phyloP scores from a whole-genome alignment of 2,113 vertebrate species.

The Phoenicopterus ruber region DNA sequence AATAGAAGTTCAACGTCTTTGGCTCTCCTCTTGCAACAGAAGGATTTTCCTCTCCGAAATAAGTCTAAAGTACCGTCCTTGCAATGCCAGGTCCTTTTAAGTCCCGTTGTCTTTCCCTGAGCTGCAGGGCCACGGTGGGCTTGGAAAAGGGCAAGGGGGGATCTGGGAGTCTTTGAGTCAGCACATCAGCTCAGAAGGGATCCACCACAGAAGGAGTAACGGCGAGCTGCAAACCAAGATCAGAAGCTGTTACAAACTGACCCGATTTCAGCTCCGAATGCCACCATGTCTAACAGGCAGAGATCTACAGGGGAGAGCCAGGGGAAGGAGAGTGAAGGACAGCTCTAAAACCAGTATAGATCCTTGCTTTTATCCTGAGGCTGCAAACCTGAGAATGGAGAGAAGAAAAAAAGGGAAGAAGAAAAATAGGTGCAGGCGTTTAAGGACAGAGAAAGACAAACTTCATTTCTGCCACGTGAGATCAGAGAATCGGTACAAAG shows the following conservation, averaged over 20 bases:
- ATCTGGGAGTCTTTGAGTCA: slow-evolving; percentile 60
- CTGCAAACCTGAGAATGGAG: slow-evolving; percentile 90
- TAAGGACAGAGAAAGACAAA: slow-evolving; percentile 66
- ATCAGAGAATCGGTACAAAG: background rate
- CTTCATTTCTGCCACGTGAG: slow-evolving; percentile 3
- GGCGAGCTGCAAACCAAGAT: slow-evolving; percentile 95
- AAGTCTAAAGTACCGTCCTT: slow-evolving; percentile 8
- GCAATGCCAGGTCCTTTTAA: slow-evolving; percentile 52
- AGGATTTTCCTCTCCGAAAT: background rate
- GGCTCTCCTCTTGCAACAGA: slow-evolving; percentile 30
- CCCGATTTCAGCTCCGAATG: slow-evolving; percentile 71
- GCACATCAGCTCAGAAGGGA: slow-evolving; percentile 88
- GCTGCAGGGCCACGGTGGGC: slow-evolving; percentile 33
- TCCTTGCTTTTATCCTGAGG: slow-evolving; percentile 97
- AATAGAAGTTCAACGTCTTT: slow-evolving; percentile 48
- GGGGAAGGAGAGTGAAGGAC: slow-evolving; percentile 63
- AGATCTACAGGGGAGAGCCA: slow-evolving; percentile 76
- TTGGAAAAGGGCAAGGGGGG: slow-evolving; percentile 62
- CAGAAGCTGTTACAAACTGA: slow-evolving; percentile 90
- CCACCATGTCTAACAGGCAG: slow-evolving; percentile 71
- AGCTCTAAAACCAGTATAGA: slow-evolving; percentile 95
- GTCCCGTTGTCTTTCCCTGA: slow-evolving; percentile 57
- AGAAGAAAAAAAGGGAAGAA: slow-evolving; percentile 58
- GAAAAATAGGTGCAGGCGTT: slow-evolving; percentile 65
- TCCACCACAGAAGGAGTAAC: slow-evolving; percentile 86